These are phyloP conservation scores for Barnardius zonarius DNA, from an alignment of 2,113 vertebrate genomes.

Conservation along the genomic window DNA sequence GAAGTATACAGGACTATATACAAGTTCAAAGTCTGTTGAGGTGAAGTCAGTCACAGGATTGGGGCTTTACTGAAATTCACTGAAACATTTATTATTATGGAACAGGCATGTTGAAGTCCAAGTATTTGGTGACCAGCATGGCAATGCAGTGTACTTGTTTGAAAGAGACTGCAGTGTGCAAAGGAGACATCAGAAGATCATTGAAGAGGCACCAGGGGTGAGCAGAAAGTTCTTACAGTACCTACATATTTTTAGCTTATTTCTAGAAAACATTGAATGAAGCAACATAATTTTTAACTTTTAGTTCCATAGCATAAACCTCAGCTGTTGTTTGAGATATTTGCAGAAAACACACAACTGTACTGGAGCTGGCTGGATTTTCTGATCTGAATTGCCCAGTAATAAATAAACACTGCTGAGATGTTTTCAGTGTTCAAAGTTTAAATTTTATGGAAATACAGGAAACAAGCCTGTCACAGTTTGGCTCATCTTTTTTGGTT, in stretches of 20 bases:
- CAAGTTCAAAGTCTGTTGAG: background rate
- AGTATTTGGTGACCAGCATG: conserved; percentile 94
- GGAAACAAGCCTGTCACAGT: background rate
- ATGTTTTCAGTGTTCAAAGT: background rate
- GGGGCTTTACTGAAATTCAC: background rate
- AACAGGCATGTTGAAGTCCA: conserved; percentile 96
- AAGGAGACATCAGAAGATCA: conserved; percentile 97
- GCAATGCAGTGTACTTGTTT: conserved; percentile 93
- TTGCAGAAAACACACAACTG: background rate
- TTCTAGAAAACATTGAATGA: background rate
- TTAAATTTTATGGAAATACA: background rate
- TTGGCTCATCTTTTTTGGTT: background rate
- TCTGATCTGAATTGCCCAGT: background rate
- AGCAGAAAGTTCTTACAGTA: conserved; percentile 21
- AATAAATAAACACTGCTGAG: background rate
- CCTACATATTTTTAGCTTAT: background rate
- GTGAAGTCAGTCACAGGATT: background rate
- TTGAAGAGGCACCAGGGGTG: conserved; percentile 96
- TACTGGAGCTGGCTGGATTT: background rate
- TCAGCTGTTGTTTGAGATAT: background rate
- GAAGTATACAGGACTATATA: background rate
- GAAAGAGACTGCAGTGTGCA: conserved; percentile 98
- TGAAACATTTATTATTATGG: background rate
- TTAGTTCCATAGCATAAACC: background rate
- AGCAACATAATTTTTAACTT: background rate